Evolutionary conservation across 2,888 invertebrate genomes (phyloP).

Genomic region (Schizaphis graminum): DNA sequence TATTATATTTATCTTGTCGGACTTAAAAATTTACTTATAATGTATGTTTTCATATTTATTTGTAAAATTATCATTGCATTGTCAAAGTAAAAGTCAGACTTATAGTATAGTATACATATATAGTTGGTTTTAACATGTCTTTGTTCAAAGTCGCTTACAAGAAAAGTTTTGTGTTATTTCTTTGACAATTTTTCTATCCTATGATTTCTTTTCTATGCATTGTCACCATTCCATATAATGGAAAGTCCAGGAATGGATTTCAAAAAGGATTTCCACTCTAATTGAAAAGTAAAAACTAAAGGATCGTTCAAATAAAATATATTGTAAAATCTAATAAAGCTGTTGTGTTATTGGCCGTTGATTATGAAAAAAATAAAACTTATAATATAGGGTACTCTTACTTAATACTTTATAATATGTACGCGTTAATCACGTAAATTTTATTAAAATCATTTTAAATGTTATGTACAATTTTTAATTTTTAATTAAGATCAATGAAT

Average conservation of each 20-base stretch:
- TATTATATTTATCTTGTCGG: neutral
- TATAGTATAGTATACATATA: neutral
- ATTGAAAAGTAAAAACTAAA: neutral
- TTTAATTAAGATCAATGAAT: neutral
- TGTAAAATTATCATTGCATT: neutral
- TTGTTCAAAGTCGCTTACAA: neutral
- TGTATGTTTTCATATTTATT: neutral
- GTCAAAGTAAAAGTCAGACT: neutral
- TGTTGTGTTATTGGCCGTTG: neutral
- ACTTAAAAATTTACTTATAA: neutral
- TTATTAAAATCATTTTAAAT: neutral
- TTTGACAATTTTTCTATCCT: conserved; percentile 10
- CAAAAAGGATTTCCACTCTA: neutral
- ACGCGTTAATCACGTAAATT: neutral
- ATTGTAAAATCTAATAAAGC: neutral
- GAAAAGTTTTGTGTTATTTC: neutral
- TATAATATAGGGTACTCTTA: neutral
- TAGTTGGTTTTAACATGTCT: neutral
- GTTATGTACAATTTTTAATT: neutral
- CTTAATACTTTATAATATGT: neutral
- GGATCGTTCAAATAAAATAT: neutral
- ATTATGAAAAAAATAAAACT: neutral
- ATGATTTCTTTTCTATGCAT: neutral
- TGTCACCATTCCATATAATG: neutral
- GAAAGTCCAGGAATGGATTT: neutral